Evolutionary conservation across 2,113 vertebrate genomes (phyloP).

Genomic region (Leptocoma aspasia): DNA sequence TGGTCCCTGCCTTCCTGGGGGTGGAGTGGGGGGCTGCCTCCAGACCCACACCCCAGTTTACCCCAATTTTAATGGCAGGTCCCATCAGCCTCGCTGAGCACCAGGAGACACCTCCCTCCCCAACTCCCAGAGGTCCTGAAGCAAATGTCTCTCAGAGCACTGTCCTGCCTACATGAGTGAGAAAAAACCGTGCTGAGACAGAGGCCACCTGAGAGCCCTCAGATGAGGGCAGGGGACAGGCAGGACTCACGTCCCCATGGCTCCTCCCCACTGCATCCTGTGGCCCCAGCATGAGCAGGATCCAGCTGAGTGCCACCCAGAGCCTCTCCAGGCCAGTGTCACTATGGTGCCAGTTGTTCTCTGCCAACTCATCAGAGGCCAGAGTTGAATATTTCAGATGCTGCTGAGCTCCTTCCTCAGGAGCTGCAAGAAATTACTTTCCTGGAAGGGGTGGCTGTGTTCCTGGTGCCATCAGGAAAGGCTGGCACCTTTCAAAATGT

Average conservation of each 20-base stretch:
- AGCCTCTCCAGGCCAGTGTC: not conserved
- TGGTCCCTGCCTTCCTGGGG: no score
- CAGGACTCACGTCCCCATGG: not conserved
- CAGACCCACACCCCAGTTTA: not conserved
- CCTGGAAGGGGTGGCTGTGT: not conserved
- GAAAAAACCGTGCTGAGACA: not conserved
- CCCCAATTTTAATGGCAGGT: not conserved
- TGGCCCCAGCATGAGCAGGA: not conserved
- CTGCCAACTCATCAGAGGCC: not conserved
- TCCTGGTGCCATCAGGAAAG: accelerated
- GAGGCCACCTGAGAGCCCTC: not conserved
- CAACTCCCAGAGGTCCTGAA: not conserved
- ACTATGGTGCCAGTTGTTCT: not conserved
- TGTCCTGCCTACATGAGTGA: not conserved
- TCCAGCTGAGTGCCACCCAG: not conserved
- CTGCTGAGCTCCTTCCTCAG: not conserved
- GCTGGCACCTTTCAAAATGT: not conserved
- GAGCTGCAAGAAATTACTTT: not conserved
- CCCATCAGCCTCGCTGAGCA: not conserved
- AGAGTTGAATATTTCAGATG: not conserved
- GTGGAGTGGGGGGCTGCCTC: not conserved
- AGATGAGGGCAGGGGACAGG: not conserved
- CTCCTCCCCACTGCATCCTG: not conserved
- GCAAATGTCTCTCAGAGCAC: not conserved
- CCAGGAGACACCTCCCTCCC: not conserved